phyloP scores from a whole-genome alignment of 2,113 vertebrate genomes.

The Gopherus evgoodei region DNA sequence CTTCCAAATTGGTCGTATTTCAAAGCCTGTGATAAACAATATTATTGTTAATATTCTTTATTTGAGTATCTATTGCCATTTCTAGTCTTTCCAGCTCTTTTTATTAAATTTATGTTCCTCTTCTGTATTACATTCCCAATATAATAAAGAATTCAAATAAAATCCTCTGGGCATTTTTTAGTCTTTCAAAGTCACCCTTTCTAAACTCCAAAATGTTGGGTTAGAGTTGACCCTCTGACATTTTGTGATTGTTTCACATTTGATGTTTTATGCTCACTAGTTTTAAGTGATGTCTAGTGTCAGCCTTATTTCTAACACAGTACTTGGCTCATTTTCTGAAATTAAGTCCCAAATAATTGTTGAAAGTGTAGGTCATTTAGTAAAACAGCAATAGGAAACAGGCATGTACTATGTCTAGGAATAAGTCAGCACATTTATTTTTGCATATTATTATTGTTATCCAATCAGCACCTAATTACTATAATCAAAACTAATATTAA shows the following conservation, averaged over 20 bases:
- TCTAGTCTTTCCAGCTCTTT: background rate
- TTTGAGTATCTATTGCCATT: background rate
- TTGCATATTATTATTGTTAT: background rate
- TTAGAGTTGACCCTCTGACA: background rate
- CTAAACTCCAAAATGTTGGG: background rate
- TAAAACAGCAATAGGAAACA: background rate
- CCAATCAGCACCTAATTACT: background rate
- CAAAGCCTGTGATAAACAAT: background rate
- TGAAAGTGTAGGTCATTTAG: background rate
- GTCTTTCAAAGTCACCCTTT: background rate
- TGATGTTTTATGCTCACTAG: background rate
- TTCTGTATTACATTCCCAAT: background rate
- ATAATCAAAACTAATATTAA: background rate
- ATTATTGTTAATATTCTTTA: background rate
- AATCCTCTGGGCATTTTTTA: background rate
- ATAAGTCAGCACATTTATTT: background rate
- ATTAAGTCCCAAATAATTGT: background rate
- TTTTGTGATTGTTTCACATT: slow-evolving; percentile 11
- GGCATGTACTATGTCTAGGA: background rate
- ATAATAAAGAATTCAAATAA: background rate
- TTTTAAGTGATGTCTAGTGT: slow-evolving; percentile 13
- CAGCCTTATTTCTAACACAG: background rate
- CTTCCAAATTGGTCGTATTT: background rate
- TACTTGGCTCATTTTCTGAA: background rate
- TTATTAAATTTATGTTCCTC: background rate